These are phyloP conservation scores for Nothoprocta perdicaria DNA, from an alignment of 2,113 vertebrate genomes.

Conservation along the genomic window DNA sequence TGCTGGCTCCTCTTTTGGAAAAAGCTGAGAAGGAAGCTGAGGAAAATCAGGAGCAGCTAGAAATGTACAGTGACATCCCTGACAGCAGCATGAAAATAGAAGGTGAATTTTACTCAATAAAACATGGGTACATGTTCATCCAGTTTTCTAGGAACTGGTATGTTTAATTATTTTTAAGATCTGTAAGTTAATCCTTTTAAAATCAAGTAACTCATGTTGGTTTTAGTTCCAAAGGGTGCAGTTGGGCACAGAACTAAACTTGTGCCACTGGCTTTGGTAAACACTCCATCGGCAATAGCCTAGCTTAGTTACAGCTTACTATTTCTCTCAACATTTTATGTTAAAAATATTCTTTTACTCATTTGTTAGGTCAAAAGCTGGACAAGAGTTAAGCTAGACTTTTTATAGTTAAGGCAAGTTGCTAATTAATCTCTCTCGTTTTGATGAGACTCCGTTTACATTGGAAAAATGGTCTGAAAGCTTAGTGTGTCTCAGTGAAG, in stretches of 20 bases:
- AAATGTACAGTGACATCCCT: not conserved
- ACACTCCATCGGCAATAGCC: no score
- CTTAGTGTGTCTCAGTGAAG: not conserved
- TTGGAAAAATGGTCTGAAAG: not conserved
- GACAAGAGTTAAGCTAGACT: not conserved
- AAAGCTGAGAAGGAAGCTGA: not conserved
- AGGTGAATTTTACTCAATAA: no score
- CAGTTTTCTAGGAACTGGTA: not conserved
- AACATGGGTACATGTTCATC: no score
- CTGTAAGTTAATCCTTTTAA: not conserved
- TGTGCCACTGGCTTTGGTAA: not conserved
- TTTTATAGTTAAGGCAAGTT: not conserved
- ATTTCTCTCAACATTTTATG: not conserved
- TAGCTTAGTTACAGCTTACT: not conserved
- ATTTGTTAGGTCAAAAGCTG: no score
- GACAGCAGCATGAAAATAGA: not conserved
- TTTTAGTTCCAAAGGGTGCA: not conserved
- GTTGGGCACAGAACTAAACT: no score
- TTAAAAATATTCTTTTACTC: not conserved
- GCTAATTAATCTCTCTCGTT: not conserved
- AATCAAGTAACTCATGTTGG: not conserved
- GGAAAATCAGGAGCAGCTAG: rapidly evolving
- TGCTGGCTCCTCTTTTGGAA: rapidly evolving
- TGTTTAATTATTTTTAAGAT: not conserved
- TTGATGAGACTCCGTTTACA: not conserved